Percentiles rank a stretch among this genome's conserved stretches.
phyloP scores from a whole-genome alignment of 2,888 invertebrate species.

The Monoplex corrugatus region DNA sequence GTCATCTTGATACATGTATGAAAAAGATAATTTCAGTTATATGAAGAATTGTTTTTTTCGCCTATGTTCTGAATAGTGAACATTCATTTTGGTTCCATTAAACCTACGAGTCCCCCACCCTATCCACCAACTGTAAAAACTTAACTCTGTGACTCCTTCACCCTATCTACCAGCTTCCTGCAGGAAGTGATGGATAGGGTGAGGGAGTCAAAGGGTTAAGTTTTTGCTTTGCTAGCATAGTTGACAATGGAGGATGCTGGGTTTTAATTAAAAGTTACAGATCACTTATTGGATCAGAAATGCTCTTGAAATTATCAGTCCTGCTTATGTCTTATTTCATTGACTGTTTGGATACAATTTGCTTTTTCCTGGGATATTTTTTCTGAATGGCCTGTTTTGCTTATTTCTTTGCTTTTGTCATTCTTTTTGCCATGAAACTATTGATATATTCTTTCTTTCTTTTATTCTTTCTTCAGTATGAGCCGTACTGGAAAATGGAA shows the following conservation, averaged over 20 bases:
- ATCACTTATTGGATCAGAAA: too few relatives aligned
- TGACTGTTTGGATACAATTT: neutral
- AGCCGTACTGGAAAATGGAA: slow-evolving; percentile 83
- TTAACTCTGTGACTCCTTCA: neutral
- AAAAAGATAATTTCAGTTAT: neutral
- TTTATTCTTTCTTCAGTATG: slow-evolving; percentile 73
- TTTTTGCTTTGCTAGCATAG: too few relatives aligned
- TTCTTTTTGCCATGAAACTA: neutral
- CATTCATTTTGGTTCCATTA: too few relatives aligned
- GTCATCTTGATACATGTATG: neutral
- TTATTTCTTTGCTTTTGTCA: neutral
- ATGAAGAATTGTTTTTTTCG: too few relatives aligned
- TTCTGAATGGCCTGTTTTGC: neutral
- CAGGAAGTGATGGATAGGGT: too few relatives aligned
- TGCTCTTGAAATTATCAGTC: neutral
- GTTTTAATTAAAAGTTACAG: too few relatives aligned
- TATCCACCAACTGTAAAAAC: neutral
- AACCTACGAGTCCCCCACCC: too few relatives aligned
- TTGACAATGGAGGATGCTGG: neutral
- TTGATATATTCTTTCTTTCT: neutral
- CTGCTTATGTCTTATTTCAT: neutral
- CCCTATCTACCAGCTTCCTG: neutral
- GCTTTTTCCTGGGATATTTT: neutral
- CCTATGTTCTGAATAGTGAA: too few relatives aligned
- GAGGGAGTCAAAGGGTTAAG: too few relatives aligned